phyloP scores from a whole-genome alignment of 2,888 invertebrate species.

The Apodemia duryi region DNA sequence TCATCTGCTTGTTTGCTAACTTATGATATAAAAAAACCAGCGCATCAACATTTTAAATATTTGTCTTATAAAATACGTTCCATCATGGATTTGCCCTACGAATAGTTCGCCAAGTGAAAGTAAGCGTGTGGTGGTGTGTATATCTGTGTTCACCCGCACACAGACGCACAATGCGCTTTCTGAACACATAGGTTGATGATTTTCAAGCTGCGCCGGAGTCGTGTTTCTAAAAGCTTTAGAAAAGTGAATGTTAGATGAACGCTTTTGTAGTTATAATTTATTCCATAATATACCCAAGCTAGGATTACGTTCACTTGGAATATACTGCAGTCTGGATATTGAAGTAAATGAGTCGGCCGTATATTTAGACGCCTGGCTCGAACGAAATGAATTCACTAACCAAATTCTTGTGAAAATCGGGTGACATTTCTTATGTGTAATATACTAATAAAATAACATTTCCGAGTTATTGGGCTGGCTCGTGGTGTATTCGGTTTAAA shows the following conservation, averaged over 20 bases:
- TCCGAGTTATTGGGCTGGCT: no score
- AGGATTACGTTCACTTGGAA: conserved; percentile 1
- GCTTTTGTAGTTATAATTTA: conserved; percentile 14
- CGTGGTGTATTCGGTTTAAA: no score
- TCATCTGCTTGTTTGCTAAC: no score
- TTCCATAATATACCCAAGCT: conserved; percentile 2
- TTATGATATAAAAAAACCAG: no score
- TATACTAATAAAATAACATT: no score
- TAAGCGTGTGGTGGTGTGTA: conserved; percentile 59
- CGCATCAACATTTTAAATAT: no score
- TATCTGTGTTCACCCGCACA: conserved; percentile 37
- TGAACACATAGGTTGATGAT: conserved; percentile 44
- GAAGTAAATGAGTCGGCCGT: background rate
- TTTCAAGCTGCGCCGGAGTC: conserved; percentile 17
- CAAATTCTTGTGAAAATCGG: background rate
- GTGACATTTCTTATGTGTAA: no score
- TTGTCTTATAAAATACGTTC: conserved; percentile 17
- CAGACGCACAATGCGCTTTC: conserved; percentile 40
- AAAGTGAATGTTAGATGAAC: conserved; percentile 30
- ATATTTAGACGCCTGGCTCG: background rate
- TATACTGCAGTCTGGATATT: background rate
- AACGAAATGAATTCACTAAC: background rate
- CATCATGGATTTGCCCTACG: conserved; percentile 45
- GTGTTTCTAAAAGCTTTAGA: conserved; percentile 33
- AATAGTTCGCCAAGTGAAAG: conserved; percentile 75